Percentiles rank a stretch among this genome's conserved stretches.
Conservation (phyloP, 2,888 invertebrate genomes). For the Drosophila percnosoma region DNA sequence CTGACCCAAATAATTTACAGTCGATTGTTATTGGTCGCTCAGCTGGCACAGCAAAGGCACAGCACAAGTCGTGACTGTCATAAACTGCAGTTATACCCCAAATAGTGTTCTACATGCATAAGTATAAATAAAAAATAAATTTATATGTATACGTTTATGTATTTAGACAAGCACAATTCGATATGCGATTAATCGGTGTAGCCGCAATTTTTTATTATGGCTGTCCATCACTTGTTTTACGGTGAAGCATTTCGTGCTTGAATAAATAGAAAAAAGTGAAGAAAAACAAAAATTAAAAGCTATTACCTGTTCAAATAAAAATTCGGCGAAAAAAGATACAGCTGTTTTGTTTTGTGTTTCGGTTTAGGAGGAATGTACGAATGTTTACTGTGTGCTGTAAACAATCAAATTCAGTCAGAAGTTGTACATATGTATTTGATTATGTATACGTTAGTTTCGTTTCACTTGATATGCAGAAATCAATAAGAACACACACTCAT, state of each 20-base stretch:
- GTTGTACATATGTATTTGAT: constrained; percentile 19
- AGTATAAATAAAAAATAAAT: background rate
- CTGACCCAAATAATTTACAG: constrained; percentile 42
- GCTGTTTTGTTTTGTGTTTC: constrained; percentile 36
- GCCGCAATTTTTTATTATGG: constrained; percentile 21
- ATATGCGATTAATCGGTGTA: constrained; percentile 14
- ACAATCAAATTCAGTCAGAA: constrained; percentile 36
- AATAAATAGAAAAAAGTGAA: constrained; percentile 26
- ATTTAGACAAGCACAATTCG: background rate
- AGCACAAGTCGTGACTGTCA: constrained; percentile 12
- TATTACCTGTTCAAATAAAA: constrained; percentile 64
- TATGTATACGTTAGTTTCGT: constrained; percentile 10
- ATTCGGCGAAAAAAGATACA: constrained; percentile 49
- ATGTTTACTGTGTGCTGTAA: constrained; percentile 43
- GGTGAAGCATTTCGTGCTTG: constrained; percentile 17
- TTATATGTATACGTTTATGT: background rate
- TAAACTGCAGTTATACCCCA: background rate
- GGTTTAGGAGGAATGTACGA: constrained; percentile 21
- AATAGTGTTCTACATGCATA: background rate
- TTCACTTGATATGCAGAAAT: constrained; percentile 41
- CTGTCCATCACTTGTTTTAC: constrained; percentile 10
- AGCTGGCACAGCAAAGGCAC: constrained; percentile 17
- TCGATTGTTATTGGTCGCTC: constrained; percentile 30
- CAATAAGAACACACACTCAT: constrained; percentile 44
- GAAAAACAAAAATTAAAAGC: constrained; percentile 11